Evolutionary conservation across 2,797 vertebrate species (phyloP), one percentile per base, ranked within the genome.

Genomic region (Myripristis jacobus): DNA sequence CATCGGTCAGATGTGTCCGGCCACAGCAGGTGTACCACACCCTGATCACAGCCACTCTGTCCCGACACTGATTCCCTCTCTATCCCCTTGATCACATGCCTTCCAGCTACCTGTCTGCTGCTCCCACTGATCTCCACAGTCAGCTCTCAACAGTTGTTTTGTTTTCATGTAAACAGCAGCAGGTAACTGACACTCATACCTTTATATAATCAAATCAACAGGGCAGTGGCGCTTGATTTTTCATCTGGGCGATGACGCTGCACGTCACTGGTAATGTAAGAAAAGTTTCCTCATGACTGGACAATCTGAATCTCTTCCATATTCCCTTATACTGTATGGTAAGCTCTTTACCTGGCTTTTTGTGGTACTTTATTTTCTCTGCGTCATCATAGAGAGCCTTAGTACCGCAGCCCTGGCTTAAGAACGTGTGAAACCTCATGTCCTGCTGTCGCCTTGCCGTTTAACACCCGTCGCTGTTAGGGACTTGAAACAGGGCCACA

Each of bases 1-100:
- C 77, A 75, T 88, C 56, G 83, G 84, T 91, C 79, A 79, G 88
- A 88, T 82, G 88, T 77, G 83, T 87, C 83, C 69, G 62, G 68
- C 77, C 88, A 53, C 87, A 87, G 87, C 70, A 25, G 88, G 89
- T 55, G 31, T 47, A 66, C 73, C 68, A 46, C 79, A 53, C 85
- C 84, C 81, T 2, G 79, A 89, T 88, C 89, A 87, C 88, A 89
- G 84, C 76, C 76, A 48, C 80, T 81, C 80, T 73, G 81, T 81
- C 84, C 83, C 25, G 83, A 54, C 75, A 57, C 65, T 46, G 82
- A 78, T 76, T 75, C 83, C 59, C 56, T 22, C 4, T 56, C 79
- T 22, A 72, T 75, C 66, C 73, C 77, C 78, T 72, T 83, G 69
- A 89, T 84, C 81, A 75, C 79, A 75, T 54, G 81, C 70, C 81